Percentiles rank a stretch among this genome's conserved stretches.
Conservation (phyloP, 53 echinoderm and acorn worm species). For the Echinarachnius parma region DNA sequence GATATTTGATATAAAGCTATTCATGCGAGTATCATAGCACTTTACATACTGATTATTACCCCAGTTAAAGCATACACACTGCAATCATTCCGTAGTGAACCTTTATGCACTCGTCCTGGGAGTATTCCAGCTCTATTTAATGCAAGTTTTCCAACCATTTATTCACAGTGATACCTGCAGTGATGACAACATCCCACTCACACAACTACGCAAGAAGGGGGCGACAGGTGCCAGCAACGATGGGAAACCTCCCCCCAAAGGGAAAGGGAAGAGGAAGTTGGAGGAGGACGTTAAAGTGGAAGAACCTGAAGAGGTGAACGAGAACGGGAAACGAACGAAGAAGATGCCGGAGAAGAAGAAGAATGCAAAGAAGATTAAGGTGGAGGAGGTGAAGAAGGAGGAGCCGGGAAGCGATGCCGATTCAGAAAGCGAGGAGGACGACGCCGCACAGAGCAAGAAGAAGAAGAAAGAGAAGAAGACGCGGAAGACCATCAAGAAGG, state of each 20-base stretch:
- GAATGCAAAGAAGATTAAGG: conserved; percentile 25
- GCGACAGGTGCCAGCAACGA: background rate
- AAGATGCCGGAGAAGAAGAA: conserved; percentile 15
- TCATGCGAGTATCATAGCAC: too few relatives aligned
- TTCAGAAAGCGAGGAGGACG: conserved; percentile 41
- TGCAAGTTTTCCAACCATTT: background rate
- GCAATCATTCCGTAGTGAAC: too few relatives aligned
- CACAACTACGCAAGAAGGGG: conserved; percentile 26
- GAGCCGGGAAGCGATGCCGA: conserved; percentile 37
- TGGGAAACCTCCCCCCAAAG: background rate
- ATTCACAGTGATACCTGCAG: conserved; percentile 35
- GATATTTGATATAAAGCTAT: too few relatives aligned
- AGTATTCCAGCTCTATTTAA: background rate
- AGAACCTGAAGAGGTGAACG: conserved; percentile 21
- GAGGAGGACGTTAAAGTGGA: conserved; percentile 11
- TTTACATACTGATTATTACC: too few relatives aligned
- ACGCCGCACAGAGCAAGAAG: conserved; percentile 3
- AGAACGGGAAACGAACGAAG: conserved; percentile 26
- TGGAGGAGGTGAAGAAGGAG: conserved; percentile 17
- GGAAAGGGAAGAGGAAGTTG: conserved; percentile 22
- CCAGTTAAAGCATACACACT: too few relatives aligned
- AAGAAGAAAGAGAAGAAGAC: conserved; percentile 35
- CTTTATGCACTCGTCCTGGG: background rate
- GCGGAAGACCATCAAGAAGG: conserved; percentile 16
- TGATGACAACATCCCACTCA: conserved; percentile 39